These are phyloP conservation scores for Bimastos eiseni DNA, from an alignment of 2,888 invertebrate genomes.

Conservation along the genomic window DNA sequence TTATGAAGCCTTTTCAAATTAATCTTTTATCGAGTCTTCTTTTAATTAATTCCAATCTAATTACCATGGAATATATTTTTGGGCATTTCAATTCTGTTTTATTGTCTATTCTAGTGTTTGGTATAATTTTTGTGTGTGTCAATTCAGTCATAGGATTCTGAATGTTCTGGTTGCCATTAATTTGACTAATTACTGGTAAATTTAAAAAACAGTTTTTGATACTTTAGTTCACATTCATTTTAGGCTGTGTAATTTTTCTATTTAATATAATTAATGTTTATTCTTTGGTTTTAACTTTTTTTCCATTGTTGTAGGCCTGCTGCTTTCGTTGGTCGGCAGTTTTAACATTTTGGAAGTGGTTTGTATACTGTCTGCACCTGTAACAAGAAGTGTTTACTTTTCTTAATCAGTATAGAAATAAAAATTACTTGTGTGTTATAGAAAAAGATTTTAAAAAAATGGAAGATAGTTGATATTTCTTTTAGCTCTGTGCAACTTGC, in stretches of 20 bases:
- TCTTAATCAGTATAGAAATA: neutral
- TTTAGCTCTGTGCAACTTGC: neutral
- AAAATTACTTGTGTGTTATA: neutral
- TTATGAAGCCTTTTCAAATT: neutral
- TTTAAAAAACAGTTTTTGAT: neutral
- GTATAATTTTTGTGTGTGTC: neutral
- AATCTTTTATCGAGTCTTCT: neutral
- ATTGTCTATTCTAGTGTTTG: neutral
- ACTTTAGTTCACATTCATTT: neutral
- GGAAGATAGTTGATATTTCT: neutral
- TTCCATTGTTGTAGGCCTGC: neutral
- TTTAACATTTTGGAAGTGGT: conserved; percentile 4
- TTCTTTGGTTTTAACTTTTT: neutral
- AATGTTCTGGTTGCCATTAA: neutral
- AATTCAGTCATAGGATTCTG: neutral
- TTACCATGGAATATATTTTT: neutral
- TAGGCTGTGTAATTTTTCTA: neutral
- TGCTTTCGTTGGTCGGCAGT: neutral
- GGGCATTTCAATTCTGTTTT: neutral
- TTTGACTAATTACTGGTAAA: neutral
- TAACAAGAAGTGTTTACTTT: neutral
- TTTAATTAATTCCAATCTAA: neutral
- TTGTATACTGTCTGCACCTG: neutral
- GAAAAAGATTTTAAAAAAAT: neutral
- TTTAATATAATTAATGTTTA: neutral